A percentile compares a stretch with the other conserved stretches of the same genome.
These are phyloP conservation scores for Sisor rabdophorus DNA, from an alignment of 2,113 vertebrate genomes.

Conservation along the genomic window DNA sequence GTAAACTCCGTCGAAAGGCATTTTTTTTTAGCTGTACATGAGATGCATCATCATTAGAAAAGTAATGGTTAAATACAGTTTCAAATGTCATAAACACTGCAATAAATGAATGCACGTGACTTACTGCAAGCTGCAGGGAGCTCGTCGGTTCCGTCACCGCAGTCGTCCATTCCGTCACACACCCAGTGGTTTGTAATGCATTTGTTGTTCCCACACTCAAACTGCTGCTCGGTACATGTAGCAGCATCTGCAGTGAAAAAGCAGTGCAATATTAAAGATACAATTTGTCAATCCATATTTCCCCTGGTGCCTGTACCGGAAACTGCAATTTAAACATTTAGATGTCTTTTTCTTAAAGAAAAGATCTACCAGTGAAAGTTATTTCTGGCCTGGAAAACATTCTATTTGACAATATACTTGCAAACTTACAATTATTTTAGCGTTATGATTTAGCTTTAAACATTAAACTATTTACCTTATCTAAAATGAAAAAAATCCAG, in stretches of 20 bases:
- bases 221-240: slow-evolving; percentile 63
- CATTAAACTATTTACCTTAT: neutral
- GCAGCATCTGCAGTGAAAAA: slow-evolving; percentile 51
- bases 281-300: neutral
- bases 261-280: neutral
- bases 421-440: too few relatives aligned
- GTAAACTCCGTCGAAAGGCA: slow-evolving; percentile 68
- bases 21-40: slow-evolving; percentile 61
- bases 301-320: neutral
- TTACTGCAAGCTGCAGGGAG: slow-evolving; percentile 68
- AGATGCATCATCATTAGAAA: neutral
- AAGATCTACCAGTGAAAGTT: neutral
- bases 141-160: slow-evolving; percentile 77
- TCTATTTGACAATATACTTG: neutral
- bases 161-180: slow-evolving; percentile 77
- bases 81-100: neutral
- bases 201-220: slow-evolving; percentile 70
- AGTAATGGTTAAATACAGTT: neutral
- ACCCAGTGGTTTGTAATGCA: slow-evolving; percentile 78
- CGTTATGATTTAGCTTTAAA: neutral
- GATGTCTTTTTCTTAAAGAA: too few relatives aligned
- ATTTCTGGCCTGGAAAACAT: neutral
- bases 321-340: neutral
- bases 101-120: slow-evolving; percentile 37
- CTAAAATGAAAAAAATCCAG: neutral